phyloP scores from a whole-genome alignment of 2,888 invertebrate genomes.

The Agapostemon virescens region DNA sequence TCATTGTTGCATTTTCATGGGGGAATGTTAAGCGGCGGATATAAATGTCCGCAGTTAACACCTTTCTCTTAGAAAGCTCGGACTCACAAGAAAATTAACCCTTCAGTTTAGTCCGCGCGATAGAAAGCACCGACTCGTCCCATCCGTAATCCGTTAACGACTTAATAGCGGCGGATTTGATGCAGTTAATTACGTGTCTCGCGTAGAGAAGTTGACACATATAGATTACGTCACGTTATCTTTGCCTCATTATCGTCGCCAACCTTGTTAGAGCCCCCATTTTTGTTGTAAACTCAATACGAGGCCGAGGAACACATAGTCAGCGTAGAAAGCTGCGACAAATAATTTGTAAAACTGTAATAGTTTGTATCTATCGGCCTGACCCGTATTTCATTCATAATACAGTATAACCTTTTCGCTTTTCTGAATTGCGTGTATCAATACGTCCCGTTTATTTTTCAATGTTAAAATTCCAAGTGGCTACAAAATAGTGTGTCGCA shows the following conservation, averaged over 20 bases:
- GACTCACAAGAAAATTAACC: not conserved
- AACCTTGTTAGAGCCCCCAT: not conserved
- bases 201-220: not conserved
- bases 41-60: conserved; percentile 22
- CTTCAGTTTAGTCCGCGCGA: not conserved
- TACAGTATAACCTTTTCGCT: too few relatives aligned
- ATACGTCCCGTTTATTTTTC: too few relatives aligned
- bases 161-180: not conserved
- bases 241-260: not conserved
- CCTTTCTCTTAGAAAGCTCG: conserved; percentile 51
- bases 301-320: not conserved
- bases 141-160: not conserved
- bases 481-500: too few relatives aligned
- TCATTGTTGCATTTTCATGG: conserved; percentile 20
- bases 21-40: not conserved
- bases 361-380: not conserved
- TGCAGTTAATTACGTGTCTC: conserved; percentile 2
- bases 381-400: too few relatives aligned
- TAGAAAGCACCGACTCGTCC: not conserved
- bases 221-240: not conserved
- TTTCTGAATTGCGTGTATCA: too few relatives aligned
- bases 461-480: too few relatives aligned
- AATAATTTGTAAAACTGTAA: not conserved
- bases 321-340: not conserved
- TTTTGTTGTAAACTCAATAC: not conserved